A percentile compares a stretch with the other conserved stretches of the same genome.
Evolutionary conservation across 2,888 invertebrate species (phyloP).

Genomic region (Cryptocheilus praepositus): DNA sequence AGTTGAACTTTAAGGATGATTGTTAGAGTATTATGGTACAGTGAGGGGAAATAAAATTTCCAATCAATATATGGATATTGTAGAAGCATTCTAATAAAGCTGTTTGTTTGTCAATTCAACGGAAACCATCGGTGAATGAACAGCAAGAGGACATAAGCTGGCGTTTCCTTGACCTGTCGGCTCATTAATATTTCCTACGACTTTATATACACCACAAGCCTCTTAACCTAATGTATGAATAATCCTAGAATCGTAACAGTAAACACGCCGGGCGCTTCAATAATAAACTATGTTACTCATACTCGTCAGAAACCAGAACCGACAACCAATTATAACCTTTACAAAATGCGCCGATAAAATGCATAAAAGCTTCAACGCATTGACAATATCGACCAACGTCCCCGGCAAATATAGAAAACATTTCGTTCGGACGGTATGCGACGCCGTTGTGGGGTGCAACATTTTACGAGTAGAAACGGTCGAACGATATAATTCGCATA

Average conservation of each 20-base stretch:
- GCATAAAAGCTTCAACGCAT: too few species aligned
- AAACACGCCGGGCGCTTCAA: not conserved
- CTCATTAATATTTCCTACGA: slow-evolving; percentile 28
- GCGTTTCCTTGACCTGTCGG: slow-evolving; percentile 33
- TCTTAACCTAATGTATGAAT: slow-evolving; percentile 7
- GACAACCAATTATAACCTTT: not conserved
- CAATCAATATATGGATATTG: too few species aligned
- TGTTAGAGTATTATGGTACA: too few species aligned
- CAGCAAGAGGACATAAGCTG: slow-evolving; percentile 24
- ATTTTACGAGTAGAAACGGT: not conserved
- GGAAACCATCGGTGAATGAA: slow-evolving; percentile 31
- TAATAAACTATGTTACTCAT: too few species aligned
- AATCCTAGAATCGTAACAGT: slow-evolving; percentile 10
- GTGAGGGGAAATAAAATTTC: too few species aligned
- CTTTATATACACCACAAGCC: not conserved
- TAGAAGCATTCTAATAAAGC: too few species aligned
- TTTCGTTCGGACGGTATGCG: not conserved
- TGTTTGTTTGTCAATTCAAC: too few species aligned
- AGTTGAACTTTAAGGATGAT: too few species aligned
- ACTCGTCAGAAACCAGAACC: too few species aligned
- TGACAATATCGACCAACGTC: not conserved
- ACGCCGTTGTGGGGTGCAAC: not conserved
- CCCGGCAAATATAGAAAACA: not conserved
- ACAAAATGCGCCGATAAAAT: not conserved
- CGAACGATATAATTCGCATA: too few species aligned